Evolutionary conservation across 2,797 vertebrate species (phyloP).

Genomic region (Myripristis murdjan): DNA sequence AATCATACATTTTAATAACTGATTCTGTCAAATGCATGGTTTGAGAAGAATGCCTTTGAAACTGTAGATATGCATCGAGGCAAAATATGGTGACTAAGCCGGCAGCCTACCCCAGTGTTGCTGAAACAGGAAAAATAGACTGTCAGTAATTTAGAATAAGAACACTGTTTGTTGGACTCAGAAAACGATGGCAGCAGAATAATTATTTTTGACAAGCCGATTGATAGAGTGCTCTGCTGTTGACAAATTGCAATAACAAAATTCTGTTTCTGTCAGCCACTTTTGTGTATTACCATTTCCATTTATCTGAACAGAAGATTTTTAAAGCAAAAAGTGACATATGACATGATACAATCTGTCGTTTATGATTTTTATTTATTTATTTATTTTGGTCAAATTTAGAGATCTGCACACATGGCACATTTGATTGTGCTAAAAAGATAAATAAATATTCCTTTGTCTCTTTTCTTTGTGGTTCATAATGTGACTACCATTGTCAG

Average conservation of each 20-base stretch:
- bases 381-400: conserved; percentile 69
- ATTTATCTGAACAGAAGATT: conserved; percentile 67
- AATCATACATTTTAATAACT: conserved; percentile 82
- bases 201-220: conserved; percentile 84
- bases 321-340: conserved; percentile 67
- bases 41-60: conserved; percentile 80
- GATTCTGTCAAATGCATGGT: conserved; percentile 80
- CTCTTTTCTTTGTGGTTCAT: conserved; percentile 42
- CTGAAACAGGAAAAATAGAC: conserved; percentile 75
- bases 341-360: conserved; percentile 74
- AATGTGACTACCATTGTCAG: conserved; percentile 49
- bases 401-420: conserved; percentile 68
- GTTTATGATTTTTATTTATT: conserved; percentile 68
- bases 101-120: conserved; percentile 62
- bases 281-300: conserved; percentile 70
- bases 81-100: conserved; percentile 71
- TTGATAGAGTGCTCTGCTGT: conserved; percentile 79
- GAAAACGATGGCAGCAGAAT: conserved; percentile 76
- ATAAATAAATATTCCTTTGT: neutral
- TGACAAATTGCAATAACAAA: conserved; percentile 81
- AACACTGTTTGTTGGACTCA: conserved; percentile 75
- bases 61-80: conserved; percentile 78
- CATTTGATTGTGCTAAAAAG: conserved; percentile 43
- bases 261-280: conserved; percentile 81
- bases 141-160: conserved; percentile 82